Evolutionary conservation across 1,140 invertebrate species (phyloP).

Genomic region (Portunus trituberculatus): DNA sequence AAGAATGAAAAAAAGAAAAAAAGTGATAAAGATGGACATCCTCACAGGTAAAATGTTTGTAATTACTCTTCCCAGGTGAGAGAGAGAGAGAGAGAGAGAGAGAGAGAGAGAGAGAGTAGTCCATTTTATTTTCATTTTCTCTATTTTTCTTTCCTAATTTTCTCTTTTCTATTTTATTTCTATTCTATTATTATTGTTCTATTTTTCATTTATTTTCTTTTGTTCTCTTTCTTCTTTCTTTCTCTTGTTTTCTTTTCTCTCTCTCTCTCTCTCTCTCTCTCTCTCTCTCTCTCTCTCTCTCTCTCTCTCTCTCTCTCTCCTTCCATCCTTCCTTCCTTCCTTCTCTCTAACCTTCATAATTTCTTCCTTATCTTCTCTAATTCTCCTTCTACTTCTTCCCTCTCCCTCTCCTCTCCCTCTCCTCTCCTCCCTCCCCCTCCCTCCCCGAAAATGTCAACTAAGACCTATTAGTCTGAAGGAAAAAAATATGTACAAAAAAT

Average conservation of each 20-base stretch:
- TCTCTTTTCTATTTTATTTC: not conserved
- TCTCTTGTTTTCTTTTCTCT: slow-evolving; percentile 43
- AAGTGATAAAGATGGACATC: not conserved
- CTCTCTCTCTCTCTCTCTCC: no score
- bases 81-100: slow-evolving; percentile 39
- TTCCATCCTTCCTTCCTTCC: no score
- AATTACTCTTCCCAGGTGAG: not conserved
- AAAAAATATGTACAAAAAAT: no score
- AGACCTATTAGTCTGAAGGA: no score
- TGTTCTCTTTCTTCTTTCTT: not conserved
- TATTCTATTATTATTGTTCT: not conserved
- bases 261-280: slow-evolving; percentile 39
- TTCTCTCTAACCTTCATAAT: no score
- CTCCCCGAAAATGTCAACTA: no score
- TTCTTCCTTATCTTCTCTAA: no score
- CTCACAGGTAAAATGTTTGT: no score
- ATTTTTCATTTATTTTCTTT: slow-evolving; percentile 37
- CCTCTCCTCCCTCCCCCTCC: no score
- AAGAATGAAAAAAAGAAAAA: not conserved
- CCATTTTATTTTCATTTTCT: not conserved
- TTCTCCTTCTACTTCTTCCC: no score
- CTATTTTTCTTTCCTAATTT: not conserved
- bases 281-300: not conserved
- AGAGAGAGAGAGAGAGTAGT: slow-evolving; percentile 43
- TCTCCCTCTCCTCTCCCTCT: no score